A percentile compares a stretch with the other conserved stretches of the same genome.
These are phyloP conservation scores for Lasiurus cinereus DNA, from an alignment of 2,113 vertebrate genomes.

Conservation along the genomic window DNA sequence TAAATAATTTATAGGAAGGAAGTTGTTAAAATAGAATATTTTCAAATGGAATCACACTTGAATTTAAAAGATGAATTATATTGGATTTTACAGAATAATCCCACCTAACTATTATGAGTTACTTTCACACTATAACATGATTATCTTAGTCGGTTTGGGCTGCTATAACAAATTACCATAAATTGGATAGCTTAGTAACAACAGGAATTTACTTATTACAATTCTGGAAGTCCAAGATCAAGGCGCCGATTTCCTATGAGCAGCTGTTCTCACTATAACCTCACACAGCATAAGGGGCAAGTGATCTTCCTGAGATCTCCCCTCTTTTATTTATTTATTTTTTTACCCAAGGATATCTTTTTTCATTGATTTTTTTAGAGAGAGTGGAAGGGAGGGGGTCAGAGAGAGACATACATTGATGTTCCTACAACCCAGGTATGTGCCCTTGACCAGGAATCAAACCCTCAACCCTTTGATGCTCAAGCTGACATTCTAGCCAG, in stretches of 20 bases:
- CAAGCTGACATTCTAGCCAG: no score
- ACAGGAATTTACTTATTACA: neutral
- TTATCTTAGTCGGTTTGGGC: neutral
- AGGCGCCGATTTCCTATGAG: neutral
- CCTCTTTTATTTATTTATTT: no score
- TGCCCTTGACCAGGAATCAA: no score
- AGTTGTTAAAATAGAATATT: constrained; percentile 45
- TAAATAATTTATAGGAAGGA: constrained; percentile 21
- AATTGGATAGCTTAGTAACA: neutral
- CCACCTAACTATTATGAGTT: neutral
- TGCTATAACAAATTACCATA: neutral
- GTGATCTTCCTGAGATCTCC: neutral
- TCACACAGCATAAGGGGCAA: neutral
- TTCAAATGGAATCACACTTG: constrained; percentile 41
- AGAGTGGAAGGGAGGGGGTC: no score
- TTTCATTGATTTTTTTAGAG: no score
- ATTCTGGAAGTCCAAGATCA: neutral
- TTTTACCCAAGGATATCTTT: no score
- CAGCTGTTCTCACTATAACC: neutral
- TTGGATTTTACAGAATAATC: constrained; percentile 45
- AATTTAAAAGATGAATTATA: constrained; percentile 57
- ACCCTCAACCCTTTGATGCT: no score
- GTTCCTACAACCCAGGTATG: no score
- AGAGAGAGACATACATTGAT: no score
- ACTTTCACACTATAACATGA: constrained; percentile 18